These are phyloP conservation scores for Pelodiscus sinensis DNA, from an alignment of 2,113 vertebrate genomes.

Conservation along the genomic window DNA sequence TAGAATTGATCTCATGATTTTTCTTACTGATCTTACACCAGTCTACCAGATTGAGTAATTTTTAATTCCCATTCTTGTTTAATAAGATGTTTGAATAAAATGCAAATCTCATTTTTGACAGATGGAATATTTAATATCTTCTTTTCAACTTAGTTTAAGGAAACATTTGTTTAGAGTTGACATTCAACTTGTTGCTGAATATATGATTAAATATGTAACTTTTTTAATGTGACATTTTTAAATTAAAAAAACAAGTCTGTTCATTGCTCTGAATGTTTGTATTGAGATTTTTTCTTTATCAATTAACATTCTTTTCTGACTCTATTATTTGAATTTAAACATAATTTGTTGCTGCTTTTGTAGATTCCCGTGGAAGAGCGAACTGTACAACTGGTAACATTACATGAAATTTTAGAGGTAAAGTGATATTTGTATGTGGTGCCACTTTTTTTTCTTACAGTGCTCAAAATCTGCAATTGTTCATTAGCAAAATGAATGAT, in stretches of 20 bases:
- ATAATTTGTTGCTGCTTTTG: conserved; percentile 4
- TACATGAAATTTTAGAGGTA: conserved; percentile 80
- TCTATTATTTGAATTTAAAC: not conserved
- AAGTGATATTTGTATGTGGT: not conserved
- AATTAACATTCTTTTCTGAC: not conserved
- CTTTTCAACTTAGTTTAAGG: not conserved
- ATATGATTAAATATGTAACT: not conserved
- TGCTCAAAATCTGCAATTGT: not conserved
- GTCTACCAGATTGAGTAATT: not conserved
- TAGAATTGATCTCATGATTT: not conserved
- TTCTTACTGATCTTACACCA: not conserved
- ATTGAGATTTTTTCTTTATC: not conserved
- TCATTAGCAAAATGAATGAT: not conserved
- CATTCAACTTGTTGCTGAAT: not conserved
- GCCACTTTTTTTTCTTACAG: not conserved
- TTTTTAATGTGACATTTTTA: not conserved
- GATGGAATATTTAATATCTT: not conserved
- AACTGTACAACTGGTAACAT: conserved; percentile 47
- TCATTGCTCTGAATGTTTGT: not conserved
- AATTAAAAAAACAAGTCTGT: not conserved
- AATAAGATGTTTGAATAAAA: not conserved
- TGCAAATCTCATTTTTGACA: not conserved
- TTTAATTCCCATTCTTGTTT: not conserved
- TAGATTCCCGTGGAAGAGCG: conserved; percentile 51
- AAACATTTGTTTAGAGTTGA: not conserved